Conservation (phyloP, 1,140 invertebrate species). For the Vanessa atalanta region DNA sequence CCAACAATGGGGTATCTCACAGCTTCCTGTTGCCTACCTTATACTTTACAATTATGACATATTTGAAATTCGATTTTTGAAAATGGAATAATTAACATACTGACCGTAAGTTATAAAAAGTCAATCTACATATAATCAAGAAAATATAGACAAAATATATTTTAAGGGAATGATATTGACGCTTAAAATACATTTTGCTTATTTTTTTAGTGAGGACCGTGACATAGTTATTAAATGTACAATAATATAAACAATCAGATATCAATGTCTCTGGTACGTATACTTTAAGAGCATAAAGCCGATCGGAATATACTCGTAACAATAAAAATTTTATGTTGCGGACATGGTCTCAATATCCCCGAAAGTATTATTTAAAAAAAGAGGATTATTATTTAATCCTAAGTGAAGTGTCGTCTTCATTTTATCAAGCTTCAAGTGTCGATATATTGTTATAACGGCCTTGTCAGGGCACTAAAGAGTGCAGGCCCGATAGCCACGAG, state of each 20-base stretch:
- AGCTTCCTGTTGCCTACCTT: no score
- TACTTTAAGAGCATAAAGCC: slow-evolving; percentile 53
- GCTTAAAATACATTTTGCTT: neutral
- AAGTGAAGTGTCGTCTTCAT: slow-evolving; percentile 75
- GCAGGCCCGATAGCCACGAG: slow-evolving; percentile 69
- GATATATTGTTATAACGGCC: slow-evolving; percentile 78
- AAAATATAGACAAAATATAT: no score
- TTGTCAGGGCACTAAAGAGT: slow-evolving; percentile 73
- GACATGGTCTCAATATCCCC: slow-evolving; percentile 48
- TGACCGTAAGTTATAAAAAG: no score
- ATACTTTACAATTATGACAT: no score
- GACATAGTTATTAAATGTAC: slow-evolving; percentile 67
- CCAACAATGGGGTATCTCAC: no score
- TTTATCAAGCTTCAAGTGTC: slow-evolving; percentile 76
- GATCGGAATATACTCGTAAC: slow-evolving; percentile 54
- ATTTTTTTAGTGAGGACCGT: slow-evolving; percentile 44
- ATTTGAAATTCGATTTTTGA: no score
- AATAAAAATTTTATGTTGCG: slow-evolving; percentile 70
- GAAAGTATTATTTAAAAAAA: slow-evolving; percentile 50
- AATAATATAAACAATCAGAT: slow-evolving; percentile 63
- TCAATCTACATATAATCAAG: no score
- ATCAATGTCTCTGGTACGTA: slow-evolving; percentile 52
- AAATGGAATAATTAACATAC: no score
- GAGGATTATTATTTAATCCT: slow-evolving; percentile 78
- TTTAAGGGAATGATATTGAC: neutral